Percentiles rank a stretch among this genome's conserved stretches.
Conservation (phyloP, 2,797 vertebrate genomes). For the Arctocebus calabarensis region DNA sequence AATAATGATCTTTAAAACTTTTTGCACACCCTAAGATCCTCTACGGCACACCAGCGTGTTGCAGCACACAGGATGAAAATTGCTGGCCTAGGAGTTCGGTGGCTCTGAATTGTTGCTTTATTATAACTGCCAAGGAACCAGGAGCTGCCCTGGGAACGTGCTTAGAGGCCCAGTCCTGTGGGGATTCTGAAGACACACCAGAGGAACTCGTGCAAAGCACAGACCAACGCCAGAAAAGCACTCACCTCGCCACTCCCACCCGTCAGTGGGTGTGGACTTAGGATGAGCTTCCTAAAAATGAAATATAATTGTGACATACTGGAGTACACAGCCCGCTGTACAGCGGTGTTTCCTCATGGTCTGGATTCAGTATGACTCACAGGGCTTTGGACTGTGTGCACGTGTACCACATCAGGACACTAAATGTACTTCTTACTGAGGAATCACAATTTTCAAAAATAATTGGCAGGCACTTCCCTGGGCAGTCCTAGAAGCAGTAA, state of each 20-base stretch:
- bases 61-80: too few species aligned
- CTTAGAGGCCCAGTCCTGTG: background rate
- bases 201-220: background rate
- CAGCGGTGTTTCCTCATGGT: too few species aligned
- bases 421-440: background rate
- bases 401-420: fast-evolving
- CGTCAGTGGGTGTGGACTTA: too few species aligned
- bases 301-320: background rate
- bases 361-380: too few species aligned
- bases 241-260: background rate
- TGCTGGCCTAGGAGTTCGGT: background rate
- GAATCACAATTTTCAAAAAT: background rate
- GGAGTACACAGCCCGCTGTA: background rate
- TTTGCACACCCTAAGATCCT: too few species aligned
- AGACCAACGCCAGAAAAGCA: background rate
- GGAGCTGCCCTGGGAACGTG: too few species aligned
- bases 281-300: background rate
- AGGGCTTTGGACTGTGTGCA: background rate
- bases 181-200: background rate
- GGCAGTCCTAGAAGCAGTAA: background rate
- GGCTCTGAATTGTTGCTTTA: background rate
- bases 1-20: too few species aligned
- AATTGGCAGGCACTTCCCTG: background rate
- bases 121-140: background rate
- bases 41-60: too few species aligned